Percentiles rank a stretch among this genome's conserved stretches.
Evolutionary conservation across 2,888 invertebrate species (phyloP).

Genomic region (Callosobruchus maculatus): DNA sequence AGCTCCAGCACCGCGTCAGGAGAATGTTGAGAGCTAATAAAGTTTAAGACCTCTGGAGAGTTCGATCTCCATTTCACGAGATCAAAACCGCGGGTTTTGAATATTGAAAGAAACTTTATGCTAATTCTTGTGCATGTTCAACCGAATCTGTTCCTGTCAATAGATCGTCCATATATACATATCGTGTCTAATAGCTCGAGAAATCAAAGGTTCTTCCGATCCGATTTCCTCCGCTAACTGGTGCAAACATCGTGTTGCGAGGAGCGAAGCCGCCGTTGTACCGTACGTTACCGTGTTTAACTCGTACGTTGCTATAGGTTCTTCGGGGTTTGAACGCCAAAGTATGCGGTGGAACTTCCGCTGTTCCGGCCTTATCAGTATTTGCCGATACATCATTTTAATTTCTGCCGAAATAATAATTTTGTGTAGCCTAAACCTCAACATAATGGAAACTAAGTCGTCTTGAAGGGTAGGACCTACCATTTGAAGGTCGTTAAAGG

Average conservation of each 20-base stretch:
- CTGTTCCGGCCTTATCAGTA: conserved; percentile 20
- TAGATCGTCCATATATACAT: conserved; percentile 35
- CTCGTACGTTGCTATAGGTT: conserved; percentile 19
- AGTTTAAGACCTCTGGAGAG: conserved; percentile 7
- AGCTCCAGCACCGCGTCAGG: no score
- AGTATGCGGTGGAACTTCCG: conserved; percentile 29
- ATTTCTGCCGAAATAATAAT: conserved; percentile 37
- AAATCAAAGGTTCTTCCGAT: conserved; percentile 16
- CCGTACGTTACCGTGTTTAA: conserved; percentile 39
- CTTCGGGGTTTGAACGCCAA: conserved; percentile 29
- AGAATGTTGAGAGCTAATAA: neutral
- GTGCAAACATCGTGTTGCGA: conserved; percentile 22
- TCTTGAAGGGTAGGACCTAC: conserved; percentile 16
- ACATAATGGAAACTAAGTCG: conserved; percentile 16
- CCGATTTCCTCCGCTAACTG: conserved; percentile 23
- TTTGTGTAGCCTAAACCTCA: conserved; percentile 14
- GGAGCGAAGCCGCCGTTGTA: conserved; percentile 27
- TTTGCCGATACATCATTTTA: conserved; percentile 40
- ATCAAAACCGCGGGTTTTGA: conserved; percentile 12
- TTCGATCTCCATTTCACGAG: conserved; percentile 28
- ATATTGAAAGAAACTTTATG: conserved; percentile 10
- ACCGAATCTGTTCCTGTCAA: conserved; percentile 21
- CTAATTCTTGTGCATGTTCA: conserved; percentile 14
- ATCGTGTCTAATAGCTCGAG: conserved; percentile 15
- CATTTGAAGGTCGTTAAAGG: conserved; percentile 16